These are phyloP conservation scores for Homalodisca vitripennis DNA, from an alignment of 1,140 invertebrate species.

Conservation along the genomic window DNA sequence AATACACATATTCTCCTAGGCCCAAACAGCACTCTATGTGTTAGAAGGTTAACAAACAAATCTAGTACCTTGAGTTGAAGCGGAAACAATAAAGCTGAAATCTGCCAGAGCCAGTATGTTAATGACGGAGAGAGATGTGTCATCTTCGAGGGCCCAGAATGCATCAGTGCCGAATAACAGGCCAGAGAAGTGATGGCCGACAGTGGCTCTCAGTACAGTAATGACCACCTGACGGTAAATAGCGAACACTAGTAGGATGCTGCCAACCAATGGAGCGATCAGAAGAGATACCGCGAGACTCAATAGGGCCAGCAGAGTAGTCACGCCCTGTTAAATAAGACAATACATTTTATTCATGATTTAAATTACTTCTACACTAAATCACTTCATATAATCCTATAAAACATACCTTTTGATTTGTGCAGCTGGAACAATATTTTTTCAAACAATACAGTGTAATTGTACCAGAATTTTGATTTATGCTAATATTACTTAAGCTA, in stretches of 20 bases:
- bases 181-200: conserved; percentile 43
- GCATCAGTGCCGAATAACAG: conserved; percentile 53
- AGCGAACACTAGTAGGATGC: conserved; percentile 9
- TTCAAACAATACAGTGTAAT: too few relatives aligned
- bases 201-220: background rate
- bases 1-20: too few relatives aligned
- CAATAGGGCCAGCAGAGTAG: conserved; percentile 11
- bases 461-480: too few relatives aligned
- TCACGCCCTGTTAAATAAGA: conserved; percentile 24
- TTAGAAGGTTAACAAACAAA: too few relatives aligned
- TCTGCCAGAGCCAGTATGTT: conserved; percentile 52
- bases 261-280: conserved; percentile 20
- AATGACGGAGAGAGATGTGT: conserved; percentile 48
- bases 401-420: too few relatives aligned
- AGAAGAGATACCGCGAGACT: conserved; percentile 4
- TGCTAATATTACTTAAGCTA: too few relatives aligned
- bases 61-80: conserved; percentile 14
- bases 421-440: too few relatives aligned
- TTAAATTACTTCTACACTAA: background rate
- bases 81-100: conserved; percentile 37
- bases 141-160: conserved; percentile 54
- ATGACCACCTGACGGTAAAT: conserved; percentile 23
- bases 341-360: background rate
- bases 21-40: too few relatives aligned
- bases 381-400: too few relatives aligned